phyloP scores from a whole-genome alignment of 2,888 invertebrate species.

The Trissoscelio sp. region DNA sequence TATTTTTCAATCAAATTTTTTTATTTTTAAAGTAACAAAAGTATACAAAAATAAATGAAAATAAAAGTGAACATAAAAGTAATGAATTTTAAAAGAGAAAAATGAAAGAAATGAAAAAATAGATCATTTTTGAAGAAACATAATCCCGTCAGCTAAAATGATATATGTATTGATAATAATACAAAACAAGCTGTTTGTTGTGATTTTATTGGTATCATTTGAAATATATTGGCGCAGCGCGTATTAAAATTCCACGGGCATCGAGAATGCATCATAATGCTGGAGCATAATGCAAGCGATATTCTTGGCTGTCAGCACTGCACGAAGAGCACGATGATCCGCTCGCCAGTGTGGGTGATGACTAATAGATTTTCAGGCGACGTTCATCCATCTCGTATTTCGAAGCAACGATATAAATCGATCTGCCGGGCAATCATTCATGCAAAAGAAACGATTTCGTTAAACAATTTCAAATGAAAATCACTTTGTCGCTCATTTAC shows the following conservation, averaged over 20 bases:
- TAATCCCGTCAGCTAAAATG: constrained; percentile 61
- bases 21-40: too few species aligned
- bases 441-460: constrained; percentile 37
- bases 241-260: constrained; percentile 69
- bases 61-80: constrained; percentile 26
- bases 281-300: constrained; percentile 67
- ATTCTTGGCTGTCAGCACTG: constrained; percentile 69
- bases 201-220: constrained; percentile 69
- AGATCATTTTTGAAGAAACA: constrained; percentile 57
- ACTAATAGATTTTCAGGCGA: constrained; percentile 81
- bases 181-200: constrained; percentile 66
- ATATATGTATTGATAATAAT: constrained; percentile 62
- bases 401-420: constrained; percentile 78
- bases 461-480: constrained; percentile 40
- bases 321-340: constrained; percentile 55
- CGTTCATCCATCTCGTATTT: constrained; percentile 79
- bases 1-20: too few species aligned
- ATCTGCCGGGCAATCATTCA: constrained; percentile 67
- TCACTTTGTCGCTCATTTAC: not conserved
- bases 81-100: too few species aligned
- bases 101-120: too few species aligned
- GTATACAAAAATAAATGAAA: too few species aligned
- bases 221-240: constrained; percentile 67
- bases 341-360: constrained; percentile 78
- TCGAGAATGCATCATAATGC: constrained; percentile 70